Base-by-base conservation (phyloP, 2,797 vertebrate species). In the Thunnus albacares region DNA sequence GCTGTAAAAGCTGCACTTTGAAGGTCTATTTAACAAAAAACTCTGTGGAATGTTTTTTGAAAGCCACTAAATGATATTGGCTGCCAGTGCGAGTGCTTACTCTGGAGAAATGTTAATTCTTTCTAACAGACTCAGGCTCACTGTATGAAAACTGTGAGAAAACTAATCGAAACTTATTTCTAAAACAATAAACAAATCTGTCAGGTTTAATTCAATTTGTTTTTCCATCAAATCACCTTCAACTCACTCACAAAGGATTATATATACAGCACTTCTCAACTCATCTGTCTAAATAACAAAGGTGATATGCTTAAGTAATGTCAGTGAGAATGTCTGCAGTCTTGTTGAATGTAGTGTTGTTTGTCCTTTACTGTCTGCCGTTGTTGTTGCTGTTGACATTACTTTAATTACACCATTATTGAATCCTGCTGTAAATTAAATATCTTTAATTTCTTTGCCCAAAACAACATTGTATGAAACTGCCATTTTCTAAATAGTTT, bases 1-100 rank as follows among this genome's bases (percentile, higher is more conserved):
- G 55, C 71, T 79, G 69, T 66, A 70, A 83, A 75, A 81, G 75
- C 75, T 49, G 41, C 47, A 70, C 63, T 87, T 85, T 90, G 52
- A 90, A 87, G 77, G 77, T 78, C 45, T 67, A 9, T 22, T 35
- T 61, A 82, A 81, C 17, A 60, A 84, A 78, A 73, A 72, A 61
- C 33, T 47, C 43, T 4, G 58, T 78, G 53, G 28, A 85, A 71
- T 80, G 20, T 59, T 45, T 82, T 72, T 78, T 49, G 26, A 86
- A 80, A 78, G 53, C 49, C 35, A 45, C 5, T 74, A 66, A 80
- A 80, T 71, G 28, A 69, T 78, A 63, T 22, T 71, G 43, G 81
- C 71, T 72, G 35, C 56, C 33, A 17, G 47, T 22, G 47, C n/a
- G 24, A 73, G 51, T 17, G 63, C 52, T 53, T 58, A n/a, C 65